Evolutionary conservation across 2,797 vertebrate genomes (phyloP).

Genomic region (Cyclopterus lumpus): DNA sequence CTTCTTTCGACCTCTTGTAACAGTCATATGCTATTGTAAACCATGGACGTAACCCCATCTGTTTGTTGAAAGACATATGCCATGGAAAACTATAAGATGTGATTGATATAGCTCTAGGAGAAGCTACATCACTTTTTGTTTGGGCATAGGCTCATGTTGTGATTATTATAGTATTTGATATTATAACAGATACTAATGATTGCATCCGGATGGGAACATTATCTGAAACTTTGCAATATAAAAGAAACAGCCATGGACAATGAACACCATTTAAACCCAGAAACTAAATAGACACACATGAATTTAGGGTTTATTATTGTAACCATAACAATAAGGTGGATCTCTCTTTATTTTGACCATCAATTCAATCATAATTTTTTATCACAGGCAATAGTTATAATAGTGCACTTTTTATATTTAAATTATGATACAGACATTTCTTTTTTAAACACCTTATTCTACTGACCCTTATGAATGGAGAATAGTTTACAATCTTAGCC

Average conservation of each 20-base stretch:
- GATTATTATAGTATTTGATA: not conserved
- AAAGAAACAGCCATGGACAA: constrained; percentile 18
- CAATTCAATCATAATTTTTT: constrained; percentile 85
- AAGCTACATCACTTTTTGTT: not conserved
- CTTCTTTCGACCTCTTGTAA: not conserved
- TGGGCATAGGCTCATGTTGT: not conserved
- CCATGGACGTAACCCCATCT: not conserved
- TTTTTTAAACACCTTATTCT: constrained; percentile 83
- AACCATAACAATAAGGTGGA: constrained; percentile 86
- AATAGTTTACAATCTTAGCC: constrained; percentile 87
- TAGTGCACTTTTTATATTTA: constrained; percentile 88
- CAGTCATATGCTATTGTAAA: not conserved
- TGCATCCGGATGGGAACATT: not conserved
- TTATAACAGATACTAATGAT: not conserved
- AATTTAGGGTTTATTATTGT: constrained; percentile 84
- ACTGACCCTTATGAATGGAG: constrained; percentile 84
- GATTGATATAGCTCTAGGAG: not conserved
- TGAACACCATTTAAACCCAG: constrained; percentile 31
- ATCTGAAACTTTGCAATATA: not conserved
- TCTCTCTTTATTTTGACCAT: constrained; percentile 85
- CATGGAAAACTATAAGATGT: not conserved
- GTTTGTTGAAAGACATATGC: not conserved
- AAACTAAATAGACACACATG: constrained; percentile 73
- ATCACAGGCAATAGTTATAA: constrained; percentile 88
- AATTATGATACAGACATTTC: constrained; percentile 88